Conservation (phyloP, 2,888 invertebrate genomes). For the Drosophila prostipennis region DNA sequence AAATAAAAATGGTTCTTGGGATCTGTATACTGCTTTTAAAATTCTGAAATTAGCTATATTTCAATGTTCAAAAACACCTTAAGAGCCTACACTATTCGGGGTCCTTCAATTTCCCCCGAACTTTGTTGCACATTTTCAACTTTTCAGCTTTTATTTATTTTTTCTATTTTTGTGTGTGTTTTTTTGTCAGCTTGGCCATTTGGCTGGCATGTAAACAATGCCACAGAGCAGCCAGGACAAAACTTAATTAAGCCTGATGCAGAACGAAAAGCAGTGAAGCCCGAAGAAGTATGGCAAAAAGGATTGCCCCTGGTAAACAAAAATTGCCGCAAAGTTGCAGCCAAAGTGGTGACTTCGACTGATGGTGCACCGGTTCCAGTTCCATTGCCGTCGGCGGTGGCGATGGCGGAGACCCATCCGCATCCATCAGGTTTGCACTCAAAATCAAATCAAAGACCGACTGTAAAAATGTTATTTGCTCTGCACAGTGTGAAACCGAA, state of each 20-base stretch:
- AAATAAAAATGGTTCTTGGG: background rate
- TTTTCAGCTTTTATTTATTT: slow-evolving; percentile 56
- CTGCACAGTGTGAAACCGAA: slow-evolving; percentile 53
- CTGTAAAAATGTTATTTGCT: slow-evolving; percentile 61
- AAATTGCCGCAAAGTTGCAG: slow-evolving; percentile 28
- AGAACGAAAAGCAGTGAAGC: slow-evolving; percentile 6
- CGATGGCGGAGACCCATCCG: background rate
- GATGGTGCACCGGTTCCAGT: background rate
- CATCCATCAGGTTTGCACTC: slow-evolving; percentile 44
- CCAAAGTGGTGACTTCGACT: slow-evolving; percentile 8
- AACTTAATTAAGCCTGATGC: slow-evolving; percentile 69
- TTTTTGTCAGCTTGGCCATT: slow-evolving; percentile 32
- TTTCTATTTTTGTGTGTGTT: slow-evolving; percentile 30
- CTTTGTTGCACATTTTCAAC: slow-evolving; percentile 24
- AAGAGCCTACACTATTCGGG: background rate
- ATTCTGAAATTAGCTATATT: background rate
- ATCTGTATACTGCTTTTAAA: too few relatives aligned
- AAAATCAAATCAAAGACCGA: slow-evolving; percentile 60
- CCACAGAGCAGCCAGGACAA: slow-evolving; percentile 33
- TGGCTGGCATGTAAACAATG: slow-evolving; percentile 51
- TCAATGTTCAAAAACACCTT: background rate
- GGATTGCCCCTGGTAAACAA: slow-evolving; percentile 14
- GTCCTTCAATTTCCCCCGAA: background rate
- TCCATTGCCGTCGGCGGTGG: background rate
- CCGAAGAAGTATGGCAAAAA: slow-evolving; percentile 13